Evolutionary conservation across 1,140 invertebrate genomes (phyloP).

Genomic region (Patella vulgata): DNA sequence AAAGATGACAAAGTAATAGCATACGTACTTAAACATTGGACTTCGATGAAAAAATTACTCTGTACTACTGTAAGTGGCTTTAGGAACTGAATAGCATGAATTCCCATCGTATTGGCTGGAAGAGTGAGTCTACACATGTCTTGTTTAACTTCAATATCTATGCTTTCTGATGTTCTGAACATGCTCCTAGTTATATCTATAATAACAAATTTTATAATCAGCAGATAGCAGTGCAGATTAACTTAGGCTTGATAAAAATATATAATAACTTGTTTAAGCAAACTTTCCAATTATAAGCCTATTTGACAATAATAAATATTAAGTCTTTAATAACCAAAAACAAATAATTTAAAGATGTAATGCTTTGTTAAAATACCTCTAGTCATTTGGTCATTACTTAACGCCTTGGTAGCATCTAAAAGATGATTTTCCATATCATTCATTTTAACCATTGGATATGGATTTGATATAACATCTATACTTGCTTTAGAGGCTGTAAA

Average conservation of each 20-base stretch:
- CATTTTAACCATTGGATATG: slow-evolving; percentile 32
- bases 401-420: slow-evolving; percentile 10
- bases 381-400: slow-evolving; percentile 23
- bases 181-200: slow-evolving; percentile 43
- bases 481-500: slow-evolving; percentile 42
- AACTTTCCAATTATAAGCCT: background rate
- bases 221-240: too few relatives aligned
- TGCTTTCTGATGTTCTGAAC: slow-evolving; percentile 46
- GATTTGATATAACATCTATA: slow-evolving; percentile 48
- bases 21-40: slow-evolving; percentile 54
- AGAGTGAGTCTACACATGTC: slow-evolving; percentile 46
- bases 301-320: background rate
- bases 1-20: too few relatives aligned
- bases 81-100: slow-evolving; percentile 59
- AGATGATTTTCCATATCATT: slow-evolving; percentile 29
- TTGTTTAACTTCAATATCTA: slow-evolving; percentile 46
- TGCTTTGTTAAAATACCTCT: too few relatives aligned
- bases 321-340: background rate
- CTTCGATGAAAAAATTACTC: slow-evolving; percentile 51
- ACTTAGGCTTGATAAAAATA: background rate
- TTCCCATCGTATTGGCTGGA: slow-evolving; percentile 41
- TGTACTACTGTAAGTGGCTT: slow-evolving; percentile 48
- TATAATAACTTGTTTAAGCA: background rate
- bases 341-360: too few relatives aligned
- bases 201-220: too few relatives aligned